Evolutionary conservation across 2,113 vertebrate genomes (phyloP).

Genomic region (Plotosus lineatus): DNA sequence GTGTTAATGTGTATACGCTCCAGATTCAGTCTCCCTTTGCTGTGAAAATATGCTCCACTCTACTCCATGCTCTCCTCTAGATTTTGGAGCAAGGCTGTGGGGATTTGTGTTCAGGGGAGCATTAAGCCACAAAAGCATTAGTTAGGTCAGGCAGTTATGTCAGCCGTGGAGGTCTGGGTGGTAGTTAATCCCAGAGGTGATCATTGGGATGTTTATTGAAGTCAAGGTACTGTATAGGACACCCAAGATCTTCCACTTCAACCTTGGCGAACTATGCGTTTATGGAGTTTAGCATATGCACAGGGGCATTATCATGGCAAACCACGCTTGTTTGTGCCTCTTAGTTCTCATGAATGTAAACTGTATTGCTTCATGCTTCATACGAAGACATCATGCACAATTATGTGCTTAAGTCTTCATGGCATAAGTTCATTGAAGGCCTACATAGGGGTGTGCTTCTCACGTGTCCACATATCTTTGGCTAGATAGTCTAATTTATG

Average conservation of each 20-base stretch:
- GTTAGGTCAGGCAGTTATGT: too few species aligned
- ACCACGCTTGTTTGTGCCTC: neutral
- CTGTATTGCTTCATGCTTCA: neutral
- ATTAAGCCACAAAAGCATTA: neutral
- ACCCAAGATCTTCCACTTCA: neutral
- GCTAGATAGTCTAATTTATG: neutral
- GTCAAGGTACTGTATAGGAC: neutral
- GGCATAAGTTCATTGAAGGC: neutral
- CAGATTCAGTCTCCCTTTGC: neutral
- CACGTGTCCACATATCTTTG: neutral
- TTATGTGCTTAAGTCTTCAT: neutral
- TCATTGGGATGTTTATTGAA: neutral
- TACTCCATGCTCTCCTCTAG: neutral
- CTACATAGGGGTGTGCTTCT: neutral
- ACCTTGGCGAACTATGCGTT: neutral
- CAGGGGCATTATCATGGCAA: neutral
- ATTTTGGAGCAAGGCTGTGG: neutral
- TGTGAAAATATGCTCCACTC: neutral
- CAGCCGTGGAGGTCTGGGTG: neutral
- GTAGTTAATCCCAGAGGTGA: neutral
- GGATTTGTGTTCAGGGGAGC: neutral
- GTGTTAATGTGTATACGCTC: neutral
- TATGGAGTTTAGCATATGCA: neutral
- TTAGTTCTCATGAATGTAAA: neutral
- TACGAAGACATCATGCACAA: neutral